Base-by-base conservation (phyloP, 35 echinoderm and acorn worm species). In the Stichopus chloronotus region DNA sequence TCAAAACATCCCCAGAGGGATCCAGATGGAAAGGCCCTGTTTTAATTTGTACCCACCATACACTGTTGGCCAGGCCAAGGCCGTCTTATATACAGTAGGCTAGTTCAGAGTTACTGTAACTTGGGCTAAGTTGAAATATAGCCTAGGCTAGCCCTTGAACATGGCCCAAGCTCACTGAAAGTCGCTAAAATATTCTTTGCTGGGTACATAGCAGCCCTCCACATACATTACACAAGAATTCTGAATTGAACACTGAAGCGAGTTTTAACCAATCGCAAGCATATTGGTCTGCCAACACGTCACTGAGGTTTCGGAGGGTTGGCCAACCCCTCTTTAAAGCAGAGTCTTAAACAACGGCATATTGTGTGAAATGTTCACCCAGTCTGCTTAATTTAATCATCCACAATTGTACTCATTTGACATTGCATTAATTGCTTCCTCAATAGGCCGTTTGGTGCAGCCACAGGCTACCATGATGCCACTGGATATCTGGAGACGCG, bases 401-500 rank as follows among this genome's bases (percentile, higher is more conserved):
- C 4, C 72, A 76, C 72, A 17, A 76, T 76, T 76, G 76, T 21
- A 78, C 76, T 25, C 76, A 78, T 78, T 78, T 78, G 76, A 25
- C 76, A 78, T 78, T 78, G 19, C 76, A 78, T 78, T 78, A 6
- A 78, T 78, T 78, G 76, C 76, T 78, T 78, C 52, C 76, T 78
- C 76, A 21, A 78, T 21, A 78, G 12, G 0, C 76, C n/a, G 76
- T 78, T 25, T 21, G 19, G 76, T 78, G 1, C 76, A 78, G 76
- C n/a, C 16, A 23, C 76, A 78, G 76, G 76, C n/a, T 78, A 78
- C 21, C 76, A 78, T 25, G 76, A 78, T 78, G n/a, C 76, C 9
- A 78, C 4, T 78, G 76, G n/a, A 11, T 78, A 78, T 78, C 17
- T 21, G 6, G 76, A 78, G 76, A 21, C 76, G 19, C 0, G 76